Evolutionary conservation across 2,888 invertebrate genomes (phyloP).

Genomic region (Ecdyonurus torrentis): DNA sequence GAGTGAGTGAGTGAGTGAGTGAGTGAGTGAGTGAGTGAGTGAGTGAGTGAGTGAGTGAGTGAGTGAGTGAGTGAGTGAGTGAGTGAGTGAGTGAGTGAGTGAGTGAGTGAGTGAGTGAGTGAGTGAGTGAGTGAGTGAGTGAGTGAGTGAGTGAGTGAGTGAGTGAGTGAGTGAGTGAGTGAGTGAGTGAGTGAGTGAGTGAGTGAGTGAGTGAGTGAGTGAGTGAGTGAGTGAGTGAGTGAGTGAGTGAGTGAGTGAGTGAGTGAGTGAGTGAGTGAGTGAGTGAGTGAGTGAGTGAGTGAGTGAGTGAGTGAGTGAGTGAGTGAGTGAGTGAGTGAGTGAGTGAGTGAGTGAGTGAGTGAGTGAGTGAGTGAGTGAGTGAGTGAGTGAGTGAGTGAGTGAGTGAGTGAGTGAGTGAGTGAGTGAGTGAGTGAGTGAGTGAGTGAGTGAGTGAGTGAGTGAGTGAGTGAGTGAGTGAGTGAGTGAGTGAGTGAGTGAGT

Average conservation of each 20-base stretch:
- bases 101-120: conserved; percentile 8
- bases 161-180: conserved; percentile 11
- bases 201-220: conserved; percentile 10
- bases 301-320: background rate
- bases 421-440: background rate
- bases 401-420: background rate
- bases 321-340: background rate
- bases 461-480: background rate
- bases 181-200: background rate
- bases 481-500: background rate
- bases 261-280: conserved; percentile 10
- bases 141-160: conserved; percentile 5
- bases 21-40: conserved; percentile 1
- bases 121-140: background rate
- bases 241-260: conserved; percentile 10
- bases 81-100: conserved; percentile 10
- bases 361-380: background rate
- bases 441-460: background rate
- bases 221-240: conserved; percentile 5
- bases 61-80: conserved; percentile 6
- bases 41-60: conserved; percentile 11
- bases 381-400: background rate
- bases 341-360: background rate
- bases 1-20: conserved; percentile 10
- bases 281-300: background rate